Conservation (phyloP, 2,797 vertebrate species). For the Synanceia verrucosa region DNA sequence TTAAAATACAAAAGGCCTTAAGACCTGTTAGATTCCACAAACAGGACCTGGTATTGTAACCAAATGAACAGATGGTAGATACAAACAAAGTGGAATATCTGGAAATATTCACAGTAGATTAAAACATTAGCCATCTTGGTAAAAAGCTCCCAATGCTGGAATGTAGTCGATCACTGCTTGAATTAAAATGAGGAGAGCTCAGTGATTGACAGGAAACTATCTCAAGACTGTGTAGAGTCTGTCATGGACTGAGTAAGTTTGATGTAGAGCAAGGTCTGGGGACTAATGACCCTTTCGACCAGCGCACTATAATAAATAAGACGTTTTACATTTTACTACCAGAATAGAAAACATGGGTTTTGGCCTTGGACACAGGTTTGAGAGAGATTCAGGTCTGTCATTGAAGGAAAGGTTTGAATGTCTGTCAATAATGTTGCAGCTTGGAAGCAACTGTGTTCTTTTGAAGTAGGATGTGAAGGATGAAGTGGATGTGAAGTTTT, state of each 20-base stretch:
- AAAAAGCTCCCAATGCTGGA: neutral
- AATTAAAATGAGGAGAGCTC: constrained; percentile 7
- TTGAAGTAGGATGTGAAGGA: no score
- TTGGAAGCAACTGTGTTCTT: neutral
- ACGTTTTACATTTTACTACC: no score
- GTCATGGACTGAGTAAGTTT: neutral
- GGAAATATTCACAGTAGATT: neutral
- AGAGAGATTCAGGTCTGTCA: neutral
- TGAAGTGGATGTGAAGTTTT: neutral
- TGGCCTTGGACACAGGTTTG: neutral
- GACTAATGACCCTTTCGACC: neutral
- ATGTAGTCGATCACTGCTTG: neutral
- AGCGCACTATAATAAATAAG: no score
- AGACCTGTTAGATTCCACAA: neutral
- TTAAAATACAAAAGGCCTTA: neutral
- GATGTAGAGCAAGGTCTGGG: neutral
- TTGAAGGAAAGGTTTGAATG: neutral
- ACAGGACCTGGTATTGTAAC: neutral
- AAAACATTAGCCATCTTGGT: neutral
- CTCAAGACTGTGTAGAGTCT: constrained; percentile 5
- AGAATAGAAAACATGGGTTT: constrained; percentile 4
- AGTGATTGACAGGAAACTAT: neutral
- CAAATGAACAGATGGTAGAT: neutral
- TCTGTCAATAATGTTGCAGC: neutral
- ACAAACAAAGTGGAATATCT: neutral